Evolutionary conservation across 2,888 invertebrate species (phyloP).

Genomic region (Pherbina coryleti): DNA sequence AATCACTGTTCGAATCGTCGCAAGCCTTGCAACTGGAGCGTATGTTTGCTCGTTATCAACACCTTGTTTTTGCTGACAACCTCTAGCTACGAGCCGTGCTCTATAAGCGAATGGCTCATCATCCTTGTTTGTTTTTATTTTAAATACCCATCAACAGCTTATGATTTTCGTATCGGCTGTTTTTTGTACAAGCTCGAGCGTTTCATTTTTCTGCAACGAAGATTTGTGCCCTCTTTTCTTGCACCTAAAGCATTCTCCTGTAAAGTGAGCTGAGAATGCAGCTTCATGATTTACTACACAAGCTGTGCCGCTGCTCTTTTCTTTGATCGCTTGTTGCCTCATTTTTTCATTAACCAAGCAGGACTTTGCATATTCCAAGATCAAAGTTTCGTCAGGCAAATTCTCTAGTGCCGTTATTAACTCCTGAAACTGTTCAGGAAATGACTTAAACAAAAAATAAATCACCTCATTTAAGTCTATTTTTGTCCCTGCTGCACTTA

Average conservation of each 20-base stretch:
- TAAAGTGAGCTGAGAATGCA: conserved; percentile 19
- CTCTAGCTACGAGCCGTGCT: background rate
- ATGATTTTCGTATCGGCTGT: background rate
- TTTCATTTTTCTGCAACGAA: conserved; percentile 18
- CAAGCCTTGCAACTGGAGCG: background rate
- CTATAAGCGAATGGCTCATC: no score
- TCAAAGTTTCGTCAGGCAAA: no score
- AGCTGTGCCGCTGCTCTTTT: background rate
- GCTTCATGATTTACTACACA: background rate
- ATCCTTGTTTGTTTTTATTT: background rate
- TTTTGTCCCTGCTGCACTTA: no score
- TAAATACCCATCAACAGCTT: background rate
- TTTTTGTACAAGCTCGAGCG: no score
- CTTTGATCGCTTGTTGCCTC: conserved; percentile 21
- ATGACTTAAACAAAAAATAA: no score
- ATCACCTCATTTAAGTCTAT: no score
- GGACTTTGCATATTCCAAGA: no score
- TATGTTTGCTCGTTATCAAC: no score
- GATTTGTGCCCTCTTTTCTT: conserved; percentile 30
- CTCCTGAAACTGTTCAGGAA: no score
- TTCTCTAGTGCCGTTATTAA: no score
- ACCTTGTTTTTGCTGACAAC: background rate
- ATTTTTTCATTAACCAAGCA: no score
- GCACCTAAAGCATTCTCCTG: conserved; percentile 36
- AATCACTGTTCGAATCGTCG: conserved; percentile 10